Base-by-base conservation (phyloP, 2,888 invertebrate genomes). In the Leptodirus hochenwartii region DNA sequence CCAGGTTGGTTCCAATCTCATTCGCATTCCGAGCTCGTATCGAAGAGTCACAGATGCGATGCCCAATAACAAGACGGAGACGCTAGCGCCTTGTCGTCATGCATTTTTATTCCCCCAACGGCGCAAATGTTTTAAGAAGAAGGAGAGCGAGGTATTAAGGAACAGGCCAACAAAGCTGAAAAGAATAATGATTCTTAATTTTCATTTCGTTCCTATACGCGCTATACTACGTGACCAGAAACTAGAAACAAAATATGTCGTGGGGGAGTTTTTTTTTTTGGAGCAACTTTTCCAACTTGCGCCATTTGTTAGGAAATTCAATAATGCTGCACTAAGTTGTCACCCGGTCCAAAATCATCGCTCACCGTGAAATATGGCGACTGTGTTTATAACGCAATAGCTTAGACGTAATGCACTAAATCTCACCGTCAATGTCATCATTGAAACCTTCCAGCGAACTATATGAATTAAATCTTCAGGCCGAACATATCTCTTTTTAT, bases 171-270 rank as follows among this genome's bases (percentile, higher is more conserved):
- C 53, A 52, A 52, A 54, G 56, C 54, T 54, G 54, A 49, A 54
- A 54, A 56, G 56, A 56, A 55, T 56, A 55, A 55, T 56, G 54
- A 55, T 56, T 55, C 54, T 55, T 56, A 56, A 56, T 56, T 56
- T 56, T 54, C 54, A 55, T 55, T 54, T 54, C 54, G 54, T 54
- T 53, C 52, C 51, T 53, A 53, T 54, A 53, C 51, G 46, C 46
- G 46, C 39, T 22, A 8, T 8, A 33, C 40, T 35, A 53, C 56
- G 54, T 55, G 56, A 53, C 50, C 43, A 43, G 54, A 54, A 55
- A 53, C 40, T 47, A 42, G 44, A 53, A 47, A 40, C 29, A 41
- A 45, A 47, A 50, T 51, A 50, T 54, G 53, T 54, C 53, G 47
- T 45, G 47, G 51, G 49, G 48, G 47, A 45, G 49, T 53, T 34